Percentiles rank a stretch among this genome's conserved stretches.
phyloP scores from a whole-genome alignment of 2,797 vertebrate genomes.

The Hemibagrus guttatus region DNA sequence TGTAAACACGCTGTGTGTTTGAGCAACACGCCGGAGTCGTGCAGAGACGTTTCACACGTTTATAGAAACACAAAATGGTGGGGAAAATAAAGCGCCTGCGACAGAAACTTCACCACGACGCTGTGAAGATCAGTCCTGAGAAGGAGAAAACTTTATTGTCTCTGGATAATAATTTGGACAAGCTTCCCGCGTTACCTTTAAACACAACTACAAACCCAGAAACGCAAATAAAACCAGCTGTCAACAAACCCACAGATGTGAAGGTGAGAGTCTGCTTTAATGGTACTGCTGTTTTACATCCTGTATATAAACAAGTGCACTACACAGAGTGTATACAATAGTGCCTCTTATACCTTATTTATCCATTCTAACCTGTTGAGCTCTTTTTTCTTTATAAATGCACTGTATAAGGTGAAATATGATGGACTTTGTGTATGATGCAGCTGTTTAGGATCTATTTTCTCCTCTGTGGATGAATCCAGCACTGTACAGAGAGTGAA shows the following conservation, averaged over 20 bases:
- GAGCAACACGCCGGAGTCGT: background rate
- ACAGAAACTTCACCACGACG: slow-evolving; percentile 73
- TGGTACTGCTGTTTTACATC: background rate
- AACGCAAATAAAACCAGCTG: background rate
- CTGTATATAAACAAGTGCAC: background rate
- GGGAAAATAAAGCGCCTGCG: slow-evolving; percentile 74
- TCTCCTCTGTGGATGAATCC: background rate
- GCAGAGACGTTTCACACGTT: no score
- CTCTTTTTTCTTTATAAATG: background rate
- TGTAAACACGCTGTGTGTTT: background rate
- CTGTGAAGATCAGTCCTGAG: slow-evolving; percentile 63
- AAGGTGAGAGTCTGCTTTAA: slow-evolving; percentile 43
- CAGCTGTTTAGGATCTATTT: background rate
- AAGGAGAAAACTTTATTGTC: background rate
- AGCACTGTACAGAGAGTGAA: background rate
- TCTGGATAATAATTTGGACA: slow-evolving; percentile 20
- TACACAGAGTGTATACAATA: no score
- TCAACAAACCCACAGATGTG: background rate
- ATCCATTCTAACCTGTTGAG: no score
- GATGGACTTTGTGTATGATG: background rate
- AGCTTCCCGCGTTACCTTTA: slow-evolving; percentile 20
- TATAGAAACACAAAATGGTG: slow-evolving; percentile 61
- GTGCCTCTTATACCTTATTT: no score
- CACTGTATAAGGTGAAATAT: background rate
- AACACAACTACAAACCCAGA: background rate